Conservation (phyloP, 2,113 vertebrate species). For the Hystrix brachyura region DNA sequence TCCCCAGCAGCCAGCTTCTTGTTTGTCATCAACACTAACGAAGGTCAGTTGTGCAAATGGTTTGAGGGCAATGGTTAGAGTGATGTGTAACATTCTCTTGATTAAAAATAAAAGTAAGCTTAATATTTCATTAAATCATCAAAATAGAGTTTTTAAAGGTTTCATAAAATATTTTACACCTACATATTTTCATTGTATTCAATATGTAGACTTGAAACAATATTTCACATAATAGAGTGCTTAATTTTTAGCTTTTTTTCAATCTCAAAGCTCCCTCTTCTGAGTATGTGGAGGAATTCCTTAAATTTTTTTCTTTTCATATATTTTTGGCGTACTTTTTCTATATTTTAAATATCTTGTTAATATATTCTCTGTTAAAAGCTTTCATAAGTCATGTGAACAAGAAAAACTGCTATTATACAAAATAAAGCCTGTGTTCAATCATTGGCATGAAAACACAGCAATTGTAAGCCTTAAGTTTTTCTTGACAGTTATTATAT, state of each 20-base stretch:
- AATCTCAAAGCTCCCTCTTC: slow-evolving; percentile 87
- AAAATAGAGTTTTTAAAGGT: slow-evolving; percentile 43
- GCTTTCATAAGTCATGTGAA: slow-evolving; percentile 20
- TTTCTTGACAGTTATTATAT: neutral
- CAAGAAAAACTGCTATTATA: slow-evolving; percentile 2
- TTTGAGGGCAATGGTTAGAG: neutral
- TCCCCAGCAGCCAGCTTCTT: neutral
- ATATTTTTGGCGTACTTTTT: neutral
- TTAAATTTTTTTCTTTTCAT: neutral
- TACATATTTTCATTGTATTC: slow-evolving; percentile 24
- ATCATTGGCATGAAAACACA: slow-evolving; percentile 18
- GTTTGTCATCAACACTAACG: neutral
- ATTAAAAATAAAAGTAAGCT: slow-evolving; percentile 4
- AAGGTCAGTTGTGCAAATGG: neutral
- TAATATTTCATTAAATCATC: slow-evolving; percentile 34
- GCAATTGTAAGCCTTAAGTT: neutral
- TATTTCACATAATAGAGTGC: neutral
- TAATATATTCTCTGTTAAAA: neutral
- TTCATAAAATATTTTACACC: slow-evolving; percentile 9
- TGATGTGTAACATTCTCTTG: neutral
- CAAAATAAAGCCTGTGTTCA: slow-evolving; percentile 37
- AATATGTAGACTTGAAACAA: slow-evolving; percentile 44
- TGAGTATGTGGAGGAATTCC: slow-evolving; percentile 71
- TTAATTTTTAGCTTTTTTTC: slow-evolving; percentile 24
- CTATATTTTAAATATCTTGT: neutral